Conservation (phyloP, 2,113 vertebrate genomes). For the Phalacrocorax carbo region DNA sequence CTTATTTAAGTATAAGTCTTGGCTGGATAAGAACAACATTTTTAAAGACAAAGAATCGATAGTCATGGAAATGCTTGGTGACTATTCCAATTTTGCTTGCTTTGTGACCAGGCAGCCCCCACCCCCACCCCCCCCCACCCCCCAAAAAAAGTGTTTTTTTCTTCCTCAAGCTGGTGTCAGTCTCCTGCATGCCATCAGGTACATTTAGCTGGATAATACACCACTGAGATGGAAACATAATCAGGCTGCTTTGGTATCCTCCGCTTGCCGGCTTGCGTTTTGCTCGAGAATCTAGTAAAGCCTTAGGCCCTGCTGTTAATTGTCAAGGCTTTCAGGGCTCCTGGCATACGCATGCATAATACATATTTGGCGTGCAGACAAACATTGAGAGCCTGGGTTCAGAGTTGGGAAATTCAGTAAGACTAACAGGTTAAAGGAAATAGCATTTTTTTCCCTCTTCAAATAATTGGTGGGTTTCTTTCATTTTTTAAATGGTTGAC, state of each 20-base stretch:
- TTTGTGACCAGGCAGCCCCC: neutral
- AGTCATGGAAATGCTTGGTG: neutral
- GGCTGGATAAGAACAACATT: neutral
- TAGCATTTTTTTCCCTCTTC: neutral
- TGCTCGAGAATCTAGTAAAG: neutral
- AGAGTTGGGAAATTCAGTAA: neutral
- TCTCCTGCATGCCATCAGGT: neutral
- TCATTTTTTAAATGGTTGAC: neutral
- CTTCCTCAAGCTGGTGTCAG: neutral
- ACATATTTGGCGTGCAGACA: neutral
- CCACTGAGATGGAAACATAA: neutral
- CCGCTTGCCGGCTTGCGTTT: neutral
- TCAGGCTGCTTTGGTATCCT: slow-evolving; percentile 28
- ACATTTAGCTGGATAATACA: neutral
- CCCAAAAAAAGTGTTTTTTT: too few species aligned
- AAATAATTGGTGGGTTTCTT: neutral
- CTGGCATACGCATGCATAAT: neutral
- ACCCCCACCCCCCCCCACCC: too few species aligned
- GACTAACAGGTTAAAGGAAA: slow-evolving; percentile 32
- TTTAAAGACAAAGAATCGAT: neutral
- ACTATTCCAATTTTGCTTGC: neutral
- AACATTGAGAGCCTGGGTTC: neutral
- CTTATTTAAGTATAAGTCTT: neutral
- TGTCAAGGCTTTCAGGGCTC: slow-evolving; percentile 19
- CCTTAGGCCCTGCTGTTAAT: slow-evolving; percentile 1